A percentile compares a stretch with the other conserved stretches of the same genome.
Evolutionary conservation across 2,113 vertebrate genomes (phyloP).

Genomic region (Progne subis): DNA sequence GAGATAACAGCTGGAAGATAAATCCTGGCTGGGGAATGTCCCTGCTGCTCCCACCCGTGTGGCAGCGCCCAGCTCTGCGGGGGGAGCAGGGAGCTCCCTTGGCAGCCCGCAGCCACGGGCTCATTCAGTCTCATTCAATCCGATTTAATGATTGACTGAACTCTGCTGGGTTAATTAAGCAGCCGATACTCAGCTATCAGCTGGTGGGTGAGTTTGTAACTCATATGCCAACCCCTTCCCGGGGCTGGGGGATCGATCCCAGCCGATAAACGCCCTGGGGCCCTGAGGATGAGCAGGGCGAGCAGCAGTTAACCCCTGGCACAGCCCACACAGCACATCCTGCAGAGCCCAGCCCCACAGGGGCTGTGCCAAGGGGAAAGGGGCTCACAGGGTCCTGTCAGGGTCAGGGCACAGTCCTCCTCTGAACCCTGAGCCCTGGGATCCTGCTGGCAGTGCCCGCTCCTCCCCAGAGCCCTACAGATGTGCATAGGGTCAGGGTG

Average conservation of each 20-base stretch:
- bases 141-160: slow-evolving; percentile 51
- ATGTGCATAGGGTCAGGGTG: no score
- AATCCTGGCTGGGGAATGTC: not conserved
- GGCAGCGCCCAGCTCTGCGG: not conserved
- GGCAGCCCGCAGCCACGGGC: not conserved
- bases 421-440: not conserved
- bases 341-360: rapidly evolving
- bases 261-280: rapidly evolving
- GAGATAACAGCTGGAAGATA: not conserved
- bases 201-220: not conserved
- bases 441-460: not conserved
- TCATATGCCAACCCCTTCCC: not conserved
- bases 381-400: rapidly evolving
- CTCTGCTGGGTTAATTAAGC: slow-evolving; percentile 3
- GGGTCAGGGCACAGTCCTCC: not conserved
- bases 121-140: not conserved
- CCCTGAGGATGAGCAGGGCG: not conserved
- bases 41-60: not conserved
- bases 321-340: not conserved
- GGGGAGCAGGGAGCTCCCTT: not conserved
- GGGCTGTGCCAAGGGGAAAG: not conserved
- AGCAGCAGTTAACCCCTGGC: not conserved
- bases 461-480: not conserved
- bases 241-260: not conserved
- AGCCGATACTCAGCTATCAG: slow-evolving; percentile 34